Conservation (phyloP, 2,113 vertebrate species). For the Halcyon senegalensis region DNA sequence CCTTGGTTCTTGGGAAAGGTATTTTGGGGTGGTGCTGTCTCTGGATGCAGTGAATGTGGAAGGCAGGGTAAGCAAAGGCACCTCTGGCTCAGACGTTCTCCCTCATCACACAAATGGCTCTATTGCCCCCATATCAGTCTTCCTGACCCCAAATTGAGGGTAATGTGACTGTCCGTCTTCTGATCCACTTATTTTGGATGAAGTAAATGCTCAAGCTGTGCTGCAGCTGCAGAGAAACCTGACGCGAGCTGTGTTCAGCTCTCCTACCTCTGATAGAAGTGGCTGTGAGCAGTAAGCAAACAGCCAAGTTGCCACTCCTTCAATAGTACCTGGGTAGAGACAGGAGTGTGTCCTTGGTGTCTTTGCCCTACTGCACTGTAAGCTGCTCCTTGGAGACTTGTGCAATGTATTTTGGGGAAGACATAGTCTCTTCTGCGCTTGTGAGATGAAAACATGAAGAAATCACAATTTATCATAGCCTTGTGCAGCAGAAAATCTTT, state of each 20-base stretch:
- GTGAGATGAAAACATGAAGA: background rate
- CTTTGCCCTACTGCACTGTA: background rate
- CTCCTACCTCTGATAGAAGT: background rate
- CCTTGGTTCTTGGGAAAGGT: background rate
- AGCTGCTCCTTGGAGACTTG: background rate
- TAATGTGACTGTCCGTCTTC: background rate
- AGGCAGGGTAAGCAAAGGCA: background rate
- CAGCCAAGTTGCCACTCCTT: background rate
- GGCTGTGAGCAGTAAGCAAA: background rate
- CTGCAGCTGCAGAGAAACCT: background rate
- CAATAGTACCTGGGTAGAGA: background rate
- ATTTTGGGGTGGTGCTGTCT: background rate
- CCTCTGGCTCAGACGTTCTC: background rate
- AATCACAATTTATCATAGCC: background rate
- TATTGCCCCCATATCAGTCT: background rate
- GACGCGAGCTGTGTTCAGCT: background rate
- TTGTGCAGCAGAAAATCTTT: background rate
- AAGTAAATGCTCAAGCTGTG: background rate
- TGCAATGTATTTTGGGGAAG: background rate
- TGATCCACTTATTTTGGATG: background rate
- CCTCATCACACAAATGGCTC: fast-evolving
- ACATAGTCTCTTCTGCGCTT: background rate
- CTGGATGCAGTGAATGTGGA: background rate
- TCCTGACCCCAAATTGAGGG: background rate
- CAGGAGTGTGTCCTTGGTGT: background rate